Conservation (phyloP, 2,888 invertebrate species). For the Harmothoe impar region DNA sequence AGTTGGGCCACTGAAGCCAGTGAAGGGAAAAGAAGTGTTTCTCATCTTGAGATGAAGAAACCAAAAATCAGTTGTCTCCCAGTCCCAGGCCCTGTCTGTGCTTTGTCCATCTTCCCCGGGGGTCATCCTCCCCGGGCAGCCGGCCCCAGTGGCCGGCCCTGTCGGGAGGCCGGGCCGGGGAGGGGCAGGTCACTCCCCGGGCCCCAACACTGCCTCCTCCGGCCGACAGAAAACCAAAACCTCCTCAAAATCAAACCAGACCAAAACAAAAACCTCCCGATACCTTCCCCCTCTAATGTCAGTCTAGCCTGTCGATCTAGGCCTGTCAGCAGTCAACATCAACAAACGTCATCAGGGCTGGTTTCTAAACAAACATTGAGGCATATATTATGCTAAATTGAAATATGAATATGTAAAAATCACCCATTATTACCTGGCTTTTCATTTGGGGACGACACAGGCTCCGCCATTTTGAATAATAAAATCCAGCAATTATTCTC, state of each 20-base stretch:
- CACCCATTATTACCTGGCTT: conserved; percentile 69
- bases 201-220: neutral
- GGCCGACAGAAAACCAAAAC: conserved; percentile 18
- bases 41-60: too few relatives aligned
- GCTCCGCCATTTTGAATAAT: conserved; percentile 70
- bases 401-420: conserved; percentile 70
- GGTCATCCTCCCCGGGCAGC: neutral
- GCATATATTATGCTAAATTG: conserved; percentile 70
- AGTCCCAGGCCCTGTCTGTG: too few relatives aligned
- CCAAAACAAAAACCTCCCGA: conserved; percentile 22
- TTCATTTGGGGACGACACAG: conserved; percentile 68
- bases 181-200: conserved; percentile 28
- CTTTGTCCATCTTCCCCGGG: neutral
- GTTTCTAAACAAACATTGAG: conserved; percentile 56
- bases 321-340: conserved; percentile 33
- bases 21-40: too few relatives aligned
- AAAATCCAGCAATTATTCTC: conserved; percentile 69
- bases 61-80: too few relatives aligned
- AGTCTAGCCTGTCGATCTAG: neutral
- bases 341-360: conserved; percentile 42
- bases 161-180: conserved; percentile 4
- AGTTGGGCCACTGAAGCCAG: too few relatives aligned
- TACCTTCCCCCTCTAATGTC: neutral
- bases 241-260: conserved; percentile 21
- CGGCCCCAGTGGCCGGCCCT: neutral